phyloP scores from a whole-genome alignment of 2,113 vertebrate species.

The Miniopterus natalensis region DNA sequence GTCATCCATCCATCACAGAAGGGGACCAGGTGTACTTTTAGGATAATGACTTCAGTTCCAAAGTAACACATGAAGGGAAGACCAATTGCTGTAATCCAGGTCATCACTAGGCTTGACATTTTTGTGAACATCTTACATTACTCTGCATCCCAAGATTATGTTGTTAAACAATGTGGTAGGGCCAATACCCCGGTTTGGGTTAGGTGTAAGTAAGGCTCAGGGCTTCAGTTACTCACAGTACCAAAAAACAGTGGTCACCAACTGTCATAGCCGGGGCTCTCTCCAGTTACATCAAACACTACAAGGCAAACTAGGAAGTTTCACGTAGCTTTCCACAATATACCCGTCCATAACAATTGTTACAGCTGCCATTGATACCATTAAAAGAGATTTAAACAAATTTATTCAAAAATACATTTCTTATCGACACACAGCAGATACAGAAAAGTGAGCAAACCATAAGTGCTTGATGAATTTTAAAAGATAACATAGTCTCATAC shows the following conservation, averaged over 20 bases:
- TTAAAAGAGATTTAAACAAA: not conserved
- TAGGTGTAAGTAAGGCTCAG: not conserved
- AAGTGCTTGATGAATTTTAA: not conserved
- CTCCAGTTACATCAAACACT: not conserved
- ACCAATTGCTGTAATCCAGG: not conserved
- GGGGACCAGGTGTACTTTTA: conserved; percentile 49
- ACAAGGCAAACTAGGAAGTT: not conserved
- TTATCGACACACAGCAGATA: not conserved
- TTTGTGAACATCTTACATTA: not conserved
- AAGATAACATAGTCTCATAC: not conserved
- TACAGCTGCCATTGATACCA: not conserved
- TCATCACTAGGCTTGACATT: not conserved
- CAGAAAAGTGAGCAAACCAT: not conserved
- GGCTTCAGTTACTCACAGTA: not conserved
- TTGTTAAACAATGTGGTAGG: not conserved
- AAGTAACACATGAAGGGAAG: not conserved
- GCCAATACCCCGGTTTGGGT: not conserved
- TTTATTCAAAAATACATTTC: conserved; percentile 9
- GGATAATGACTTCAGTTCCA: conserved; percentile 13
- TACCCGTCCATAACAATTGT: not conserved
- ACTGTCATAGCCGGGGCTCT: not conserved
- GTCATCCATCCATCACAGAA: conserved; percentile 48
- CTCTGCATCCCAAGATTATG: not conserved
- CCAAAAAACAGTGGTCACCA: not conserved
- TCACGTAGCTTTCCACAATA: not conserved